phyloP scores from a whole-genome alignment of 2,888 invertebrate species.

The Rhagonycha fulva region DNA sequence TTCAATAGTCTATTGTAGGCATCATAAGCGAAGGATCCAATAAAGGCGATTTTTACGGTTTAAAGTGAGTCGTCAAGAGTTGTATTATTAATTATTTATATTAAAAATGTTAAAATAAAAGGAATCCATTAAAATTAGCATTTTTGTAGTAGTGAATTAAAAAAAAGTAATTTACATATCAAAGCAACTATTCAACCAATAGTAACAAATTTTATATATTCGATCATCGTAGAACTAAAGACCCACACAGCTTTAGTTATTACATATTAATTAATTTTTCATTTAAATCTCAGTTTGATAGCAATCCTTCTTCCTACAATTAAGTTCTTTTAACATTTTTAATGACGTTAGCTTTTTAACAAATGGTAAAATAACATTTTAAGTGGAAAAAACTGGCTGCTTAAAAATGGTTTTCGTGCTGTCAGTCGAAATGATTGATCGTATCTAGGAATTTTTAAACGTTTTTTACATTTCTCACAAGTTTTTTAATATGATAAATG shows the following conservation, averaged over 20 bases:
- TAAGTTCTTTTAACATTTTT: conserved; percentile 22
- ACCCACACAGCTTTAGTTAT: conserved; percentile 5
- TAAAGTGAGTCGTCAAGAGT: background rate
- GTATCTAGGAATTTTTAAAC: conserved; percentile 33
- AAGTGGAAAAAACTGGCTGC: conserved; percentile 21
- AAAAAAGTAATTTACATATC: conserved; percentile 2
- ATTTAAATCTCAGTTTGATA: conserved; percentile 20
- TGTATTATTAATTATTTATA: background rate
- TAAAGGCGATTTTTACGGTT: background rate
- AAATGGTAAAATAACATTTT: conserved; percentile 26
- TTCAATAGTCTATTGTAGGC: background rate
- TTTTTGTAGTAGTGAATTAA: background rate
- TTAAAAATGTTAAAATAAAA: background rate
- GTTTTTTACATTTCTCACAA: conserved; percentile 39
- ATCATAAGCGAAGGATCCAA: background rate
- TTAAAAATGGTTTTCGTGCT: conserved; percentile 23
- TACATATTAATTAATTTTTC: conserved; percentile 22
- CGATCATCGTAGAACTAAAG: conserved; percentile 3
- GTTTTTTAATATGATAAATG: conserved; percentile 37
- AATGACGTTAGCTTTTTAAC: conserved; percentile 19
- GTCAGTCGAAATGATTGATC: conserved; percentile 32
- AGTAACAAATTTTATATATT: conserved; percentile 1
- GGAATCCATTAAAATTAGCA: background rate
- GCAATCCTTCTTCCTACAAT: conserved; percentile 16
- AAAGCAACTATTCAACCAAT: conserved; percentile 1